phyloP scores from a whole-genome alignment of 2,113 vertebrate species.

The Calidris pugnax region DNA sequence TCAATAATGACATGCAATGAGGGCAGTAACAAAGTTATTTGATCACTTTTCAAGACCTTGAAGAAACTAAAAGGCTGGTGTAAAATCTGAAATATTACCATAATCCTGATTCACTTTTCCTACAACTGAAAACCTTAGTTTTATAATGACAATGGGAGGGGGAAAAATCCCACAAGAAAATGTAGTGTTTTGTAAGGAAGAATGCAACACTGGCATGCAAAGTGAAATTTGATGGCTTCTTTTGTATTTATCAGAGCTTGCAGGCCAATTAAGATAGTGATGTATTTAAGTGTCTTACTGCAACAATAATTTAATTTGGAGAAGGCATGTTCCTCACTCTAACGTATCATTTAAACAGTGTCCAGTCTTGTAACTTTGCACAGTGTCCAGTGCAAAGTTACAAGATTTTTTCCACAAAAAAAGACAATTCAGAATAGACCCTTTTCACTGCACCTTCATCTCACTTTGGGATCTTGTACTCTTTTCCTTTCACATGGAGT shows the following conservation, averaged over 20 bases:
- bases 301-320: neutral
- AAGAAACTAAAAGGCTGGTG: conserved; percentile 1
- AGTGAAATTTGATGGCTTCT: neutral
- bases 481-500: neutral
- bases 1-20: neutral
- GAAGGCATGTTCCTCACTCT: neutral
- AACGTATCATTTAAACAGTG: neutral
- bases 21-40: conserved; percentile 9
- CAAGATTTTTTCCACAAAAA: neutral
- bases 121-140: neutral
- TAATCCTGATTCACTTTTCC: neutral
- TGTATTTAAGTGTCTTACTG: neutral
- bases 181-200: neutral
- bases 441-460: neutral
- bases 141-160: neutral
- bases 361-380: neutral
- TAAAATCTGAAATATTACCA: neutral
- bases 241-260: neutral
- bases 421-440: neutral
- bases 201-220: neutral
- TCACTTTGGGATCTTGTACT: neutral
- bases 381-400: neutral
- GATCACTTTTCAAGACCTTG: conserved; percentile 12
- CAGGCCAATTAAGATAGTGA: neutral
- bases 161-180: fast-evolving